Evolutionary conservation across 2,888 invertebrate genomes (phyloP).

Genomic region (Ctena decussata): DNA sequence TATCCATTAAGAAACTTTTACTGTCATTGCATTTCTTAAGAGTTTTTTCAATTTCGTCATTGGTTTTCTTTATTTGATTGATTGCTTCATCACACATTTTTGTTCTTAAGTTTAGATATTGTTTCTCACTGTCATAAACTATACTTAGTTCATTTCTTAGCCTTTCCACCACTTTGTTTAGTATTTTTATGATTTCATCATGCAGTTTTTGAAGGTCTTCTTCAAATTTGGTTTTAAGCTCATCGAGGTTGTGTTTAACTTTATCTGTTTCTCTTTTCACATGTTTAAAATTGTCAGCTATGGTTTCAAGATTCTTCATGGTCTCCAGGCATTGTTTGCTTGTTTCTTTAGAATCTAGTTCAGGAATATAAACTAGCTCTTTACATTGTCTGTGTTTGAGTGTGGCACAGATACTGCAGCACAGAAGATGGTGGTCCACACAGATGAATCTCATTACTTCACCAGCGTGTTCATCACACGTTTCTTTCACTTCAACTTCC

Average conservation of each 20-base stretch:
- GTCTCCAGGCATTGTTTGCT: slow-evolving; percentile 44
- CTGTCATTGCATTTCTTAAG: slow-evolving; percentile 59
- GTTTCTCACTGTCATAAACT: slow-evolving; percentile 47
- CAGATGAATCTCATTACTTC: slow-evolving; percentile 57
- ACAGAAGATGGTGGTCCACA: slow-evolving; percentile 51
- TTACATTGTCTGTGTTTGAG: slow-evolving; percentile 52
- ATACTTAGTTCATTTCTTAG: slow-evolving; percentile 25
- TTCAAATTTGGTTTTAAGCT: slow-evolving; percentile 47
- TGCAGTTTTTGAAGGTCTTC: slow-evolving; percentile 46
- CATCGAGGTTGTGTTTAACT: slow-evolving; percentile 35
- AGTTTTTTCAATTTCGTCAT: slow-evolving; percentile 39
- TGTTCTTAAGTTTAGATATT: slow-evolving; percentile 42
- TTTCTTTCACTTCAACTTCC: slow-evolving; percentile 44
- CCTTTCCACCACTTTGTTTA: slow-evolving; percentile 43
- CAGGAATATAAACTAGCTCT: slow-evolving; percentile 54
- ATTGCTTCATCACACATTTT: slow-evolving; percentile 49
- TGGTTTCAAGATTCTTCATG: slow-evolving; percentile 37
- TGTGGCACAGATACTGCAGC: slow-evolving; percentile 59
- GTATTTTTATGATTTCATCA: slow-evolving; percentile 44
- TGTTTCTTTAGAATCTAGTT: slow-evolving; percentile 56
- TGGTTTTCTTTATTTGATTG: slow-evolving; percentile 30
- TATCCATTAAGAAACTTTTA: slow-evolving; percentile 55
- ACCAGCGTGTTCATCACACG: slow-evolving; percentile 41
- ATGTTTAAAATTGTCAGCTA: background rate
- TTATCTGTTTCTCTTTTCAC: slow-evolving; percentile 40